Evolutionary conservation across 2,797 vertebrate species (phyloP), one percentile per base, ranked within the genome.

Genomic region (Coregonus ussuriensis): DNA sequence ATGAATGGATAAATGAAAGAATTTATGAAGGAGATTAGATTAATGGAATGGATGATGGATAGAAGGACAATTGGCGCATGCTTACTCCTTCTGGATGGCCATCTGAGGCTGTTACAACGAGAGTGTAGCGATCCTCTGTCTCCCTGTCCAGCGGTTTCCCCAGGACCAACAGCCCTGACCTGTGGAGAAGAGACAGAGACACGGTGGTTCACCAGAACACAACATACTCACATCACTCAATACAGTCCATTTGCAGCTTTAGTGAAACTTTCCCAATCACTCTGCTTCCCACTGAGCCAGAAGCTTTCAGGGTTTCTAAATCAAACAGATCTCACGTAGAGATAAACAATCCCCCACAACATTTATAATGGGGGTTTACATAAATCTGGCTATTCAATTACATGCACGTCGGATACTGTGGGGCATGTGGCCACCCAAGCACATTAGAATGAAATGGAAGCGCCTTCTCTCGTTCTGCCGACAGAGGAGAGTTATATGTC

Each of bases 41-140:
- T n/a, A 14, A 21, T 35, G 63, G 63, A 52, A 76, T 73, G 4
- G 47, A 73, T 29, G 54, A 73, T 29, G 54, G 29, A 75, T n/a
- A 53, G 21, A 73, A 35, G 16, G 31, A 72, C 14, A 37, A 14
- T 18, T 31, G 41, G 69, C 18, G 16, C 6, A 73, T 77, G 83
- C 97, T 97, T 94, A 99, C 98, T 95, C 97, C 97, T n/a, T 95
- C 95, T 9, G 95, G 95, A 37, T 94, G 95, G 85, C 96, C 96
- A 21, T 99, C 98, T 0, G 96, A 96, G 67, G 97, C 98, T 0
- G 96, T 98, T 83, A 99, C 91, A 74, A 96, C 95, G 83, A 99
- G 94, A 82, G 95, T 95, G 83, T 99, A 99, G 87, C 93, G 95
- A 88, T 99, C 98, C 0, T 94, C 93, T 85, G 94, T 93, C 86